Evolutionary conservation across 2,888 invertebrate genomes (phyloP), one percentile per base, ranked within the genome.

Genomic region (Phyllotreta cruciferae): DNA sequence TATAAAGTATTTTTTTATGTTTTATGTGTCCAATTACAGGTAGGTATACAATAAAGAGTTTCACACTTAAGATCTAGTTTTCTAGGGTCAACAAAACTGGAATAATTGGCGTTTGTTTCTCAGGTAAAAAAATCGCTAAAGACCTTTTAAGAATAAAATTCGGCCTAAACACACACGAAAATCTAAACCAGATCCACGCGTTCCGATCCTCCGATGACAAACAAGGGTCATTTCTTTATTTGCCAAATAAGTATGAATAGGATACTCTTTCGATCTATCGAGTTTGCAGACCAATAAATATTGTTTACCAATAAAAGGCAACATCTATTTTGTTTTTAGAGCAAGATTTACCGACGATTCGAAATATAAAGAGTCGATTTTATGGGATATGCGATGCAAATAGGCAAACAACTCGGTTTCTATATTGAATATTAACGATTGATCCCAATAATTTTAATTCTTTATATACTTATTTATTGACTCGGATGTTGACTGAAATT

Each of bases 121-220:
- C 69, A 69, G 69, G 69, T 69, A 69, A 69, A 63, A 24, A 24
- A 45, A 62, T 62, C 45, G 62, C 49, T 60, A 52, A 37, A 45
- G 57, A 39, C 42, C n/a, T 34, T 60, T 38, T 7, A 62, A 62
- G 60, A 66, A 64, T 64, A 66, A 66, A 69, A 64, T 55, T 37
- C 60, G 57, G 66, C 69, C 69, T 69, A 69, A 69, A 66, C 62
- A 69, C 55, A 67, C 67, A 69, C 24, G 49, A 24, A 56, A 64
- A 60, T 54, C 14, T 38, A 55, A 60, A 56, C 35, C 34, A 56
- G 50, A 44, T 44, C 64, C 60, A 60, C 60, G 64, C 64, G 64
- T 50, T 52, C 54, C 55, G 39, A 56, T 37, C 50, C 8, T n/a
- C 47, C 34, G 44, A 56, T 42, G 45, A 37, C 47, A 64, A 64